Conservation (phyloP, 2,113 vertebrate species). For the Rana temporaria region DNA sequence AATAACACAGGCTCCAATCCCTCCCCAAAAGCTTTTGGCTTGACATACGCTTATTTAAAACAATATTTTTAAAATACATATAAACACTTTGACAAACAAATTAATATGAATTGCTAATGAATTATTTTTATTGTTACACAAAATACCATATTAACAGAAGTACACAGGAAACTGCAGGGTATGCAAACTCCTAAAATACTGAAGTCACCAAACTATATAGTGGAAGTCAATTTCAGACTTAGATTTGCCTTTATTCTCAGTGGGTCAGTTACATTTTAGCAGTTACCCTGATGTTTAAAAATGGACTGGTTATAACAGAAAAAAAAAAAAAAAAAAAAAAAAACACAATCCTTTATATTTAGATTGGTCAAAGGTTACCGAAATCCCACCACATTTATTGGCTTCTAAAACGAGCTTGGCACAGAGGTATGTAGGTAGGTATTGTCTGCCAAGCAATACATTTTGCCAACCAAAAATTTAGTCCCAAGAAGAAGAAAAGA, state of each 20-base stretch:
- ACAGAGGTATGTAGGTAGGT: neutral
- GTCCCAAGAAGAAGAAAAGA: no score
- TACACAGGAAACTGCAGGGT: slow-evolving; percentile 5
- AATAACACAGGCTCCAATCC: no score
- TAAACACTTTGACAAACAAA: no score
- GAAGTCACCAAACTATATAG: no score
- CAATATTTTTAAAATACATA: no score
- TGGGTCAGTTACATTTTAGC: no score
- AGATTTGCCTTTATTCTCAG: no score
- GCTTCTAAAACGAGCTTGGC: neutral
- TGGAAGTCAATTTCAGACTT: no score
- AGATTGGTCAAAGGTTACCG: neutral
- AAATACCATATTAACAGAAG: slow-evolving; percentile 37
- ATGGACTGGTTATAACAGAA: neutral
- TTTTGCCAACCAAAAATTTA: no score
- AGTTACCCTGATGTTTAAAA: neutral
- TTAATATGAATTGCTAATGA: slow-evolving; percentile 17
- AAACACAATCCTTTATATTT: neutral
- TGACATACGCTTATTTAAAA: no score
- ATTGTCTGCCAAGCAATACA: no score
- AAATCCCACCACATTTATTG: neutral
- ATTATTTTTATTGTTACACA: slow-evolving; percentile 52
- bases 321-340: neutral
- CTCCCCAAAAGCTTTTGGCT: no score
- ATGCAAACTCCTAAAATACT: neutral